phyloP scores from a whole-genome alignment of 2,888 invertebrate species.

The Hermaeophaga mercurialis region DNA sequence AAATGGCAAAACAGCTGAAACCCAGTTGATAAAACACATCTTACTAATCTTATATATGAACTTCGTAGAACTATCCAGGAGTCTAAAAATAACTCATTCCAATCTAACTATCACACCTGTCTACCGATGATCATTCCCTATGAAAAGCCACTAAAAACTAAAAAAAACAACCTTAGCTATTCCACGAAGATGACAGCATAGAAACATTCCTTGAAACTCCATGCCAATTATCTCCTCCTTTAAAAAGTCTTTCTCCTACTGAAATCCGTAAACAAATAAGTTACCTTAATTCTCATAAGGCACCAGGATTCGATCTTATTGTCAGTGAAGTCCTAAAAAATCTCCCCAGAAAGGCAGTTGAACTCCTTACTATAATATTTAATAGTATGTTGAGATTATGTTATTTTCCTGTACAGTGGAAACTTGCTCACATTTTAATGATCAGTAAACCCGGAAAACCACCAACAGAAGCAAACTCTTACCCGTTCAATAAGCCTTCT shows the following conservation, averaged over 20 bases:
- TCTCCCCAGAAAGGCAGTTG: background rate
- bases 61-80: background rate
- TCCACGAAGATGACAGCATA: background rate
- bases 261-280: background rate
- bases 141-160: too few species aligned
- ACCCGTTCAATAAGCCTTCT: too few species aligned
- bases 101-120: background rate
- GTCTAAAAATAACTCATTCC: background rate
- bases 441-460: too few species aligned
- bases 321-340: background rate
- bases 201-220: background rate
- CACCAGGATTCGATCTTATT: background rate
- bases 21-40: constrained; percentile 1
- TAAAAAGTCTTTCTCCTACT: background rate
- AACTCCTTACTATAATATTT: too few species aligned
- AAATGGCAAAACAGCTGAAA: background rate
- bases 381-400: too few species aligned
- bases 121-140: background rate
- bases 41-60: background rate
- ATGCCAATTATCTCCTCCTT: background rate
- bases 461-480: too few species aligned
- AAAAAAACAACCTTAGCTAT: too few species aligned
- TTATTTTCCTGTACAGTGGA: too few species aligned
- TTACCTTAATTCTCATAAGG: background rate
- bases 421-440: too few species aligned